Evolutionary conservation across 2,888 invertebrate genomes (phyloP), one percentile per base, ranked within the genome.

Genomic region (Drosophila nr. medialis): DNA sequence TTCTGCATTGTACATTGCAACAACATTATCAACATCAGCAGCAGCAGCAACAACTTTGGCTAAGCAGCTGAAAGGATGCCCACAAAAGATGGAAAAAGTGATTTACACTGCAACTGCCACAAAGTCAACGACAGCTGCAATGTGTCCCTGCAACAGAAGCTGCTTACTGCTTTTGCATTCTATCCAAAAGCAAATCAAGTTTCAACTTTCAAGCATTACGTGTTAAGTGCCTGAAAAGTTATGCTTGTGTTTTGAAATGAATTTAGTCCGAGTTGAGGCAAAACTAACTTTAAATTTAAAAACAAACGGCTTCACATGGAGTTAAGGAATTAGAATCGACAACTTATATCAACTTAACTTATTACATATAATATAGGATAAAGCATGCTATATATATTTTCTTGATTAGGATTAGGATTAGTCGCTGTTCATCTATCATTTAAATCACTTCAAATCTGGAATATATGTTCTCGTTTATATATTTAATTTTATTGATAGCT

Each of bases 21-120:
- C 45, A 45, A 45, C 45, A 24, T 48, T 21, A 65, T 67, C 10
- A 67, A 54, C 69, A 65, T n/a, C 56, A 58, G 10, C 66, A 63
- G 42, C 61, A 62, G 10, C 65, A 61, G 45, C 61, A 72, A 32
- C 72, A 45, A 49, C 71, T 64, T 48, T 69, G 55, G 69, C 67
- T 62, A 32, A 48, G 34, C 75, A 80, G 83, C 71, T 75, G 72
- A 45, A 82, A 78, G 73, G 82, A 77, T 78, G 75, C 66, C 68
- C 80, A 77, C 65, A 64, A 78, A 84, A 75, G 60, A 78, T 77
- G 75, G 72, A 72, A 45, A 80, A 86, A 72, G 66, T 82, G 80
- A 84, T 80, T 84, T 74, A 30, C 63, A 59, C 76, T 64, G 34
- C 59, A 55, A 59, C 42, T n/a, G 21, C 55, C 53, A 48, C 64